phyloP scores from a whole-genome alignment of 2,797 vertebrate genomes.

The Gambusia yucatana region DNA sequence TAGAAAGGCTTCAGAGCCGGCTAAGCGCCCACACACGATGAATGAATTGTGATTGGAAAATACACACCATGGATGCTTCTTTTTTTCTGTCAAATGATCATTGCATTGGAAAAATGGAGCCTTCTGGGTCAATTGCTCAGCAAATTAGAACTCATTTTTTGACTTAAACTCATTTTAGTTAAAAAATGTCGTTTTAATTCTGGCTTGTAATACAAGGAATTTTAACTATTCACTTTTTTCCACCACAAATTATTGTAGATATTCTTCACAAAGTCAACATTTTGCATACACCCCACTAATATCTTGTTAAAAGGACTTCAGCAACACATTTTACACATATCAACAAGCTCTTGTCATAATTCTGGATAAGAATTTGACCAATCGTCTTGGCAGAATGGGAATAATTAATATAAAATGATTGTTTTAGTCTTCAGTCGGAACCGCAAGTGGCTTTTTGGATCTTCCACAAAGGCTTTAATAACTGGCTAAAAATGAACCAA shows the following conservation, averaged over 20 bases:
- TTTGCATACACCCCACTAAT: background rate
- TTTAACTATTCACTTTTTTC: background rate
- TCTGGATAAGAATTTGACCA: background rate
- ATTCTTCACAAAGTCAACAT: background rate
- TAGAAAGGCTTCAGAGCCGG: constrained; percentile 20
- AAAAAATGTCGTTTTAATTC: background rate
- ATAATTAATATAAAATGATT: background rate
- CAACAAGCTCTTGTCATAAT: background rate
- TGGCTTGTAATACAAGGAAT: background rate
- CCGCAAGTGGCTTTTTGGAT: too few species aligned
- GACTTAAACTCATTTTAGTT: background rate
- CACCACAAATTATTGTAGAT: background rate
- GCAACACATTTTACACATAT: background rate
- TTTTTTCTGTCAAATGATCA: background rate
- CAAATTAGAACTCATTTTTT: background rate
- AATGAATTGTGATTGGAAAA: background rate
- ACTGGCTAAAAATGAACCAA: too few species aligned
- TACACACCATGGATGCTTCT: background rate
- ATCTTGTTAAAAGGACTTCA: background rate
- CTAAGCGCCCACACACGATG: constrained; percentile 1
- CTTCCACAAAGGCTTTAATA: too few species aligned
- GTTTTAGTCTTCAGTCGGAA: background rate
- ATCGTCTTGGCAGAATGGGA: background rate
- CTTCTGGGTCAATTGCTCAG: background rate
- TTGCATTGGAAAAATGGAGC: background rate